These are phyloP conservation scores for Leptopilina syphax DNA, from an alignment of 2,888 invertebrate species.

Conservation along the genomic window DNA sequence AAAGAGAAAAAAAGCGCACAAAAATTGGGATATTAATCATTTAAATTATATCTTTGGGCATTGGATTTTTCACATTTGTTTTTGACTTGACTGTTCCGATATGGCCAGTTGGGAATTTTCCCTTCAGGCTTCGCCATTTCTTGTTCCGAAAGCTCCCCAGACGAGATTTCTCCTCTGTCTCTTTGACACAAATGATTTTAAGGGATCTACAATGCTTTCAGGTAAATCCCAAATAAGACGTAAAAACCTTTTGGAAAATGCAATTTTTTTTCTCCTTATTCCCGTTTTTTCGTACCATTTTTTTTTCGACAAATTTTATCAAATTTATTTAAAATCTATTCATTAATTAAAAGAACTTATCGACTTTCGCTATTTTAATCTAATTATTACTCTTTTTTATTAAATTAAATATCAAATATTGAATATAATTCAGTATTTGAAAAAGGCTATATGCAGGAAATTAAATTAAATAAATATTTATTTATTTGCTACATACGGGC, in stretches of 20 bases:
- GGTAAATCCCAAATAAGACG: neutral
- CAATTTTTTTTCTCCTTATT: neutral
- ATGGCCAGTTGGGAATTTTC: neutral
- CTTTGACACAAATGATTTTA: slow-evolving; percentile 15
- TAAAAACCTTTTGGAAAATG: neutral
- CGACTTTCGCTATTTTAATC: too few relatives aligned
- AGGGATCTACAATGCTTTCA: neutral
- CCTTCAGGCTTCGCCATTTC: slow-evolving; percentile 16
- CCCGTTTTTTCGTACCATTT: too few relatives aligned
- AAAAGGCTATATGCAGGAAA: too few relatives aligned
- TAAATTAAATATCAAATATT: too few relatives aligned
- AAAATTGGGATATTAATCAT: neutral
- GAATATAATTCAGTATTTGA: too few relatives aligned
- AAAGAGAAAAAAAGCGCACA: neutral
- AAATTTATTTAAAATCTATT: too few relatives aligned
- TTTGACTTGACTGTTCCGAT: neutral
- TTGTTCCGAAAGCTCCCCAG: slow-evolving; percentile 17
- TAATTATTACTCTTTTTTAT: too few relatives aligned
- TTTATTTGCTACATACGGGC: too few relatives aligned
- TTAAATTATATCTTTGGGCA: neutral
- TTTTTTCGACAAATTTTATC: too few relatives aligned
- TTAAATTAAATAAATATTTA: too few relatives aligned
- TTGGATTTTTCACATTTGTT: neutral
- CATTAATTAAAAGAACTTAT: too few relatives aligned
- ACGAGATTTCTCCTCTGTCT: slow-evolving; percentile 26